Conservation (phyloP, 2,888 invertebrate species). For the Caradrina clavipalpis region DNA sequence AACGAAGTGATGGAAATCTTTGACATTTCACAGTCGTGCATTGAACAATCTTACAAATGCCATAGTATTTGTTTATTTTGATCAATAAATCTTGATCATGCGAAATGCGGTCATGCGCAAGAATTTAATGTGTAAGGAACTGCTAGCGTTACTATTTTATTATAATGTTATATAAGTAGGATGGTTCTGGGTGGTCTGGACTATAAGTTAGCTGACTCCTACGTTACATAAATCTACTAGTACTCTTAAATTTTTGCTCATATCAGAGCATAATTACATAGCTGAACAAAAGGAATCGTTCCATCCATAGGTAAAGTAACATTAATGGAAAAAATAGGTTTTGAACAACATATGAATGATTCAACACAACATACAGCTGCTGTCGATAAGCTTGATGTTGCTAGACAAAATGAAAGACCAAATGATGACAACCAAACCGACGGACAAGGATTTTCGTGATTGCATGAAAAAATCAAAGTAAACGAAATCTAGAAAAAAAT, state of each 20-base stretch:
- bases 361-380: background rate
- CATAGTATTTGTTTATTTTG: constrained; percentile 43
- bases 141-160: constrained; percentile 22
- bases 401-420: background rate
- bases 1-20: constrained; percentile 43
- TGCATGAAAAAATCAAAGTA: constrained; percentile 3
- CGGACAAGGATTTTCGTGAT: constrained; percentile 8
- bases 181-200: constrained; percentile 39
- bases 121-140: constrained; percentile 37
- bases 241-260: constrained; percentile 1
- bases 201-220: background rate
- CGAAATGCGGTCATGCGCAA: constrained; percentile 25
- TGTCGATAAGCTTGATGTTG: background rate
- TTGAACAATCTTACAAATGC: constrained; percentile 41
- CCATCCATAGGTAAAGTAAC: background rate
- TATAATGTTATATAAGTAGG: constrained; percentile 14
- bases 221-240: background rate
- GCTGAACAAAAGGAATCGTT: background rate
- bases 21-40: constrained; percentile 61
- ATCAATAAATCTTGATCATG: constrained; percentile 44
- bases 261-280: background rate
- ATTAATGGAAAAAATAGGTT: background rate
- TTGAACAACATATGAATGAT: background rate
- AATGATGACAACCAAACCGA: background rate
- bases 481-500: background rate